Evolutionary conservation across 2,797 vertebrate genomes (phyloP).

Genomic region (Chromis chromis): DNA sequence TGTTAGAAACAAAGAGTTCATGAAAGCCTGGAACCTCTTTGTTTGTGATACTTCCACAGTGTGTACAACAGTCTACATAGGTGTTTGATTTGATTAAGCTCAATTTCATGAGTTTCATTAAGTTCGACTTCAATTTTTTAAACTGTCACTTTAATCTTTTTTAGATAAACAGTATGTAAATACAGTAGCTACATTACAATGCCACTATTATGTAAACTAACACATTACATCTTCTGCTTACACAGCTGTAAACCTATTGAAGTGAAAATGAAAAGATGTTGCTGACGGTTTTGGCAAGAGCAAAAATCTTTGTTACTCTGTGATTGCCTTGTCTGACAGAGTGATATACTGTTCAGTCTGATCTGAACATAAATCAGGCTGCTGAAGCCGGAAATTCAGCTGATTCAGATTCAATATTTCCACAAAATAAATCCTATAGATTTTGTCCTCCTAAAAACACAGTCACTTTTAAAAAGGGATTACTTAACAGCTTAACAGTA

Average conservation of each 20-base stretch:
- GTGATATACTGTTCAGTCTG: neutral
- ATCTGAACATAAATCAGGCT: neutral
- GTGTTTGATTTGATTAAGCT: too few species aligned
- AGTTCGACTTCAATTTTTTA: too few species aligned
- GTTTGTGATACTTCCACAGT: too few species aligned
- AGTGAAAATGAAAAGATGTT: neutral
- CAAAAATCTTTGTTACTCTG: neutral
- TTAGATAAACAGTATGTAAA: too few species aligned
- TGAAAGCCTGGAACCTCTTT: too few species aligned
- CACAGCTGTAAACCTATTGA: neutral
- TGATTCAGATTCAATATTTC: neutral
- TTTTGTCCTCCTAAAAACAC: neutral
- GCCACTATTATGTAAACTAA: too few species aligned
- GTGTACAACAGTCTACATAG: too few species aligned
- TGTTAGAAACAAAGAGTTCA: too few species aligned
- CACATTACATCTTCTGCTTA: too few species aligned
- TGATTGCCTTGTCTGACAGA: neutral
- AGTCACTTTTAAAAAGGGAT: conserved; percentile 11
- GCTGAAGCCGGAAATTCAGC: neutral
- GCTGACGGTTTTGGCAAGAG: neutral
- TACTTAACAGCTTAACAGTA: neutral
- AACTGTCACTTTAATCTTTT: too few species aligned
- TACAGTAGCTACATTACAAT: too few species aligned
- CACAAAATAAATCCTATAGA: conserved; percentile 4
- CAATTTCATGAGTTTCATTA: too few species aligned